These are phyloP conservation scores for Thalassaphorura encarpata DNA, from an alignment of 1,140 invertebrate genomes.

Conservation along the genomic window DNA sequence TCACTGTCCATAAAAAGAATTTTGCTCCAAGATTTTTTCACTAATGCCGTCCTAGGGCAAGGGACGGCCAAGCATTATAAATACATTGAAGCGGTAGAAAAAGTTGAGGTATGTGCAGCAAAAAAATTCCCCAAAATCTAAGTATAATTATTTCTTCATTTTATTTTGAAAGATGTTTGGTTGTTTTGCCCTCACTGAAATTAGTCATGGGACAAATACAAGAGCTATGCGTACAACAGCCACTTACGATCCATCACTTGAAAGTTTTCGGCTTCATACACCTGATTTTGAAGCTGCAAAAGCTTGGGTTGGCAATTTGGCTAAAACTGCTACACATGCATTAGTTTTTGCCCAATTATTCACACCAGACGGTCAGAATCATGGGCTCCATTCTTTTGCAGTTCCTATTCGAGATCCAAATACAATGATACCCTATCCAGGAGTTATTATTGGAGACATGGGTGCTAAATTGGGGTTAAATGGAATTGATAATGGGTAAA, in stretches of 20 bases:
- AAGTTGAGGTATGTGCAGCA: conserved; percentile 45
- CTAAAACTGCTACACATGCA: conserved; percentile 48
- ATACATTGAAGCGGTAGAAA: conserved; percentile 47
- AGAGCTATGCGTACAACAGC: conserved; percentile 82
- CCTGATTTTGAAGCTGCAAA: conserved; percentile 91
- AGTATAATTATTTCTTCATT: background rate
- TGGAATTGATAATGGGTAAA: conserved; percentile 69
- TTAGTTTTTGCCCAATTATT: conserved; percentile 50
- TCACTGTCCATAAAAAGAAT: conserved; percentile 41
- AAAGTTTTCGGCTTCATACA: conserved; percentile 79
- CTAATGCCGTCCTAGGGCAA: conserved; percentile 43
- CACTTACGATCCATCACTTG: conserved; percentile 62
- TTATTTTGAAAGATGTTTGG: conserved; percentile 49
- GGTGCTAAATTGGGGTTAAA: conserved; percentile 80
- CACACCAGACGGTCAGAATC: conserved; percentile 58
- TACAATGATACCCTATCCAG: conserved; percentile 60
- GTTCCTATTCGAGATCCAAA: conserved; percentile 67
- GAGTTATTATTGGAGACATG: conserved; percentile 59
- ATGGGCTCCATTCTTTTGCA: conserved; percentile 77
- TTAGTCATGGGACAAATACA: conserved; percentile 88
- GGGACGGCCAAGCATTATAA: conserved; percentile 51
- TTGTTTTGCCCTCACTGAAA: conserved; percentile 85
- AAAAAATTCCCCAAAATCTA: too few species aligned
- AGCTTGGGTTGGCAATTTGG: conserved; percentile 86
- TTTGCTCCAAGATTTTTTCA: conserved; percentile 43